Percentiles rank a stretch among this genome's conserved stretches.
Conservation (phyloP, 1,140 invertebrate species). For the Arctopsyche grandis region DNA sequence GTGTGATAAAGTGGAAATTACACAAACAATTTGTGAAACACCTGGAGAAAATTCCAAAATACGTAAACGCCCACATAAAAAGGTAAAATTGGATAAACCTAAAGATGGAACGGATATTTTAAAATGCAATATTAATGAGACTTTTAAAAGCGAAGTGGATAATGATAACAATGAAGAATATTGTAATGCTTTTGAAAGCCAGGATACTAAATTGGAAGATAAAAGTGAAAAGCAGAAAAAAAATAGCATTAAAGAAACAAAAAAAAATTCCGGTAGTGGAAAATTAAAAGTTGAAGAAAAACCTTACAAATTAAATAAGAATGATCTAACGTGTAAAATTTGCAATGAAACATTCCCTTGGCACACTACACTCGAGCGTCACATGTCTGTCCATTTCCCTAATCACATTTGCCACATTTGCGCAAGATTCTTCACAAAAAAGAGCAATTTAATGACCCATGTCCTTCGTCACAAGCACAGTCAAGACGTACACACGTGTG, state of each 20-base stretch:
- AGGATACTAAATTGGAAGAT: background rate
- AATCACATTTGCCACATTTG: conserved; percentile 64
- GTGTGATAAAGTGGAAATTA: no score
- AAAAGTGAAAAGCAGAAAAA: background rate
- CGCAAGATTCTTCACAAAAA: conserved; percentile 59
- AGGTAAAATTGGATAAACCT: background rate
- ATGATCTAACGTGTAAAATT: background rate
- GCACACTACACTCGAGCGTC: background rate
- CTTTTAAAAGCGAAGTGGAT: background rate
- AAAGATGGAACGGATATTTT: background rate
- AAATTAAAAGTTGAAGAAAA: background rate
- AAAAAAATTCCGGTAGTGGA: background rate
- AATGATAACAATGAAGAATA: background rate
- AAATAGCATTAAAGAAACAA: background rate
- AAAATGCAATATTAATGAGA: no score
- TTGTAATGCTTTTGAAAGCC: background rate
- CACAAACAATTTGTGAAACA: no score
- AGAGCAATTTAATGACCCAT: conserved; percentile 9
- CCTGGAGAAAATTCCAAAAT: no score
- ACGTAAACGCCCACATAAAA: no score
- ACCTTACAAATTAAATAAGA: background rate
- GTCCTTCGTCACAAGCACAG: background rate
- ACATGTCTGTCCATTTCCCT: conserved; percentile 23
- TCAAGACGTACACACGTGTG: conserved; percentile 35
- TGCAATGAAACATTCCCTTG: conserved; percentile 9